Conservation (phyloP, 1,140 invertebrate genomes). For the Acyrthosiphon pisum region DNA sequence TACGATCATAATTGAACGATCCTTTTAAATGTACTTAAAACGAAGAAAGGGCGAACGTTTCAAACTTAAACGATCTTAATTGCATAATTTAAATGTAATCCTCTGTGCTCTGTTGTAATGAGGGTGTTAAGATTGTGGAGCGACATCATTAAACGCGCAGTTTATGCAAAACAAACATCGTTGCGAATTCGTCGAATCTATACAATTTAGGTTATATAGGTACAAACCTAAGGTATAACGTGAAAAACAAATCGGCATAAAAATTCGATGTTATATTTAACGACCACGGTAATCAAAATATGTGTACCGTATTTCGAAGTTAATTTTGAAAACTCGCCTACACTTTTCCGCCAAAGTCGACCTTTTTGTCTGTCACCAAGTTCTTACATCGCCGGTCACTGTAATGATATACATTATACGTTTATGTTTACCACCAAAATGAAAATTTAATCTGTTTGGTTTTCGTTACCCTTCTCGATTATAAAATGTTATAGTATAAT, state of each 20-base stretch:
- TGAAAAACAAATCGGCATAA: neutral
- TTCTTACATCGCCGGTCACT: neutral
- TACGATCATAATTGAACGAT: neutral
- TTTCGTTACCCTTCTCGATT: neutral
- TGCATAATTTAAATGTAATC: neutral
- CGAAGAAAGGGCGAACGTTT: neutral
- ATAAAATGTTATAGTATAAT: neutral
- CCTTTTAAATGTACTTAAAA: constrained; percentile 9
- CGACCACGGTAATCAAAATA: too few relatives aligned
- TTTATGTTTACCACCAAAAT: neutral
- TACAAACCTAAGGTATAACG: neutral
- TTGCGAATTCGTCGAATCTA: neutral
- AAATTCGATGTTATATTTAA: neutral
- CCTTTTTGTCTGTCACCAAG: neutral
- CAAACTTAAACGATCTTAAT: neutral
- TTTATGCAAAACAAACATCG: neutral
- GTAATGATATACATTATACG: neutral
- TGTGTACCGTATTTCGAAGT: neutral
- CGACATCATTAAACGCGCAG: neutral
- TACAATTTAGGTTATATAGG: neutral
- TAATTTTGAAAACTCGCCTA: neutral
- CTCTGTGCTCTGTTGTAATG: neutral
- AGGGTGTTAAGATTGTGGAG: neutral
- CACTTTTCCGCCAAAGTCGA: neutral
- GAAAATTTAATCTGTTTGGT: neutral